Evolutionary conservation across 2,888 invertebrate genomes (phyloP), one percentile per base, ranked within the genome.

Genomic region (Netelia fuscicornis): DNA sequence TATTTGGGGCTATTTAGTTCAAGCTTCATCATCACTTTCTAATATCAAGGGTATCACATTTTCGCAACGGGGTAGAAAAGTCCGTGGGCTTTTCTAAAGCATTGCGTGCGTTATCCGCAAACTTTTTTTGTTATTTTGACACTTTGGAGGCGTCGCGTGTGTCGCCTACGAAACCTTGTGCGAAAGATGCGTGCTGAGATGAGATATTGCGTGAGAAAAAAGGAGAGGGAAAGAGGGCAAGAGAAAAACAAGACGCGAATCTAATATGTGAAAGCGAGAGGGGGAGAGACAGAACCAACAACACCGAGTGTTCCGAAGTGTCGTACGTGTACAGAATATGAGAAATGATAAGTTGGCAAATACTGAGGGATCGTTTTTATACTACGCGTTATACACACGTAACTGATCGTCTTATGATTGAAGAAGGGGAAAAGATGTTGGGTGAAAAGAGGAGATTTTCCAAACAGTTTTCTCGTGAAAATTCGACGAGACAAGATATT

Each of bases 271-370:
- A n/a, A 64, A 56, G 42, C 2, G 44, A 23, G 23, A 30, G 13
- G 30, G 13, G 58, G 58, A 58, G 58, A 56, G 17, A 8, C n/a
- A 56, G n/a, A 56, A 20, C 20, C 48, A 48, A 48, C 25, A 62
- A 48, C 71, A 54, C 77, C 84, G 56, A 52, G 75, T 75, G 81
- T 58, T 48, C 37, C 65, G 60, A 81, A 85, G 75, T 71, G 75
- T 79, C 65, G 70, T 74, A 85, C 85, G 85, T 82, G 85, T 65
- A 52, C 37, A 23, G 85, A 85, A 85, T 85, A 74, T 62, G 65
- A 37, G 10, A 48, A 48, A 30, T 13, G 37, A 25, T n/a, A 60
- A 65, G 58, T 25, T 70, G 25, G 54, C 64, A 70, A 68, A 75
- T 75, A 82, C 75, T 65, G 79, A 62, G 37, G 54, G 76, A 68